These are phyloP conservation scores for Brachionus sp. DNA, from an alignment of 1,140 invertebrate species.

Conservation along the genomic window DNA sequence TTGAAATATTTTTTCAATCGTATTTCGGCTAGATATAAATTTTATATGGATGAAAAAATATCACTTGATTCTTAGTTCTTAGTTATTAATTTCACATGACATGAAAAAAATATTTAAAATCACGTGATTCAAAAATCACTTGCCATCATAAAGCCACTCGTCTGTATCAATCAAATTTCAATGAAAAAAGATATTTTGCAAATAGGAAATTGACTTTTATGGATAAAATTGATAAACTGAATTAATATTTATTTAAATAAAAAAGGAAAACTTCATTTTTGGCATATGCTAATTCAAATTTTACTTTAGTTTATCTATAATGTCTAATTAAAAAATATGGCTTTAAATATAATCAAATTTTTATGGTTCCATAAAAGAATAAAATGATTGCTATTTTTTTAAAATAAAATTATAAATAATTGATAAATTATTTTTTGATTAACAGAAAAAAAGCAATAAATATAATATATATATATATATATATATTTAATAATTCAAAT, in stretches of 20 bases:
- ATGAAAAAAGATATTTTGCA: background rate
- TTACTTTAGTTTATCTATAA: background rate
- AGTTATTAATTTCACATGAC: background rate
- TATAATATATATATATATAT: too few species aligned
- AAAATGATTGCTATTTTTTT: background rate
- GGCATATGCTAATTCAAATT: background rate
- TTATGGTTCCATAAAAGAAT: slow-evolving; percentile 4
- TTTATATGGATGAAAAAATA: background rate
- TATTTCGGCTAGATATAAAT: too few species aligned
- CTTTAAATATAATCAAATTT: background rate
- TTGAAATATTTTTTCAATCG: too few species aligned
- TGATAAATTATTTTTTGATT: background rate
- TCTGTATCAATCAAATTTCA: background rate
- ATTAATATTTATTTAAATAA: background rate
- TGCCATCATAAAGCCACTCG: background rate
- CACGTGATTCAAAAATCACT: background rate
- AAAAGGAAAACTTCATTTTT: background rate
- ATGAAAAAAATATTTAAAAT: background rate
- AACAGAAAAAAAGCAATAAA: background rate
- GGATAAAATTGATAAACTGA: background rate
- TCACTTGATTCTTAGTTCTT: background rate
- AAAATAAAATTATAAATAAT: background rate
- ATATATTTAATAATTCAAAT: background rate
- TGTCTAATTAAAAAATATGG: background rate
- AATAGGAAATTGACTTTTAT: background rate